Evolutionary conservation across 2,797 vertebrate species (phyloP), one percentile per base, ranked within the genome.

Genomic region (Malurus leucopterus): DNA sequence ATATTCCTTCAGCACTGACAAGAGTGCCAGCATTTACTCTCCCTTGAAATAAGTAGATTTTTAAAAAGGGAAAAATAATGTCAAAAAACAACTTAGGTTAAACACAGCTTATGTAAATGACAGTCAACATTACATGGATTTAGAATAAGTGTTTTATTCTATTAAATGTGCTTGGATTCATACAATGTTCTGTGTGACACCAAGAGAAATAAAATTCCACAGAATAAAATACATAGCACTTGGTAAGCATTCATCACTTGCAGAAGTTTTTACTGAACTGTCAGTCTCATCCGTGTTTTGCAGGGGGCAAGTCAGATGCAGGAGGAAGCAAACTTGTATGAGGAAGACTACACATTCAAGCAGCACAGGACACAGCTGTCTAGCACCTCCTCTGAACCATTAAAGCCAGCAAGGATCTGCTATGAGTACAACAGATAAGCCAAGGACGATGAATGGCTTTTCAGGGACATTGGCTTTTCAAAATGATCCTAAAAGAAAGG

Each of bases 81-180:
- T 67, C 61, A 74, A 92, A 61, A 32, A 81, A 40, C 61, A 82
- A 78, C 29, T 10, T 72, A 86, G 54, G 71, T 89, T 86, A 94
- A 95, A 94, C 7, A 87, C 24, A 75, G 68, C 32, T 90, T 88
- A 93, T 19, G 7, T 30, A 86, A 76, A 53, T 29, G 51, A 62
- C 24, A 70, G 23, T 36, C 65, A 81, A 70, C 41, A 91, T 93
- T 91, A 82, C 12, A 79, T 10, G 57, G 64, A 93, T 82, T 91
- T 82, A 65, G 32, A 70, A 6, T 24, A 20, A 88, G 15, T 43
- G 14, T 69, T 92, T 91, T 63, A 72, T 75, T 93, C 70, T 69
- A 80, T 91, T 44, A 85, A 85, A 85, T 24, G 27, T 19, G 34
- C 38, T 30, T 65, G 18, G 46, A 62, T 80, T 90, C 34, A 55